Percentiles rank a stretch among this genome's conserved stretches.
Evolutionary conservation across 2,797 vertebrate genomes (phyloP).

Genomic region (Taenioides sp.): DNA sequence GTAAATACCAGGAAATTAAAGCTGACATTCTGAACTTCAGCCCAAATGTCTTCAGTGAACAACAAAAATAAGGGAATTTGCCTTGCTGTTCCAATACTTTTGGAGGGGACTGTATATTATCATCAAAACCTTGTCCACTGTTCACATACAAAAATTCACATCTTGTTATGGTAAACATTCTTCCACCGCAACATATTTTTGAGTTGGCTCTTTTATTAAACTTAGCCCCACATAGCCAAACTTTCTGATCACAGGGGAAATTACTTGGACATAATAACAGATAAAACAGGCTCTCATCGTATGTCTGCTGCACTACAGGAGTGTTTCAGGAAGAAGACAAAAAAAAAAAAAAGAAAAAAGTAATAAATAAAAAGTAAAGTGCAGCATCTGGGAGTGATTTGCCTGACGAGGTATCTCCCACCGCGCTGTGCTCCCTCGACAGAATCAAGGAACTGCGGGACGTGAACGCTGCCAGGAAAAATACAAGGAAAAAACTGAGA

Average conservation of each 20-base stretch:
- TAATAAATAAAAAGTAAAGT: conserved; percentile 22
- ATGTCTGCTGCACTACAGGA: background rate
- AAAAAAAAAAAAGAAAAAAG: conserved; percentile 3
- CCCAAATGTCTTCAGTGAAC: too few species aligned
- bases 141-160: too few species aligned
- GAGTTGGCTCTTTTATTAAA: background rate
- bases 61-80: too few species aligned
- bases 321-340: conserved; percentile 21
- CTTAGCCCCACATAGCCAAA: background rate
- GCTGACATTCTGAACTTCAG: too few species aligned
- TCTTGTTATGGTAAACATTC: too few species aligned
- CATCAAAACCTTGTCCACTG: too few species aligned
- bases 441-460: conserved; percentile 68
- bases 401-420: conserved; percentile 58
- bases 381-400: conserved; percentile 71
- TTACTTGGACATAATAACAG: background rate
- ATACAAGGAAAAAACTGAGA: conserved; percentile 54
- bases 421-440: conserved; percentile 67
- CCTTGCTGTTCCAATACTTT: too few species aligned
- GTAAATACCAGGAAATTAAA: too few species aligned
- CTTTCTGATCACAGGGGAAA: background rate
- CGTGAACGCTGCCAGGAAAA: conserved; percentile 74
- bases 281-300: too few species aligned
- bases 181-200: background rate
- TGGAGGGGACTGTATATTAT: too few species aligned